Conservation (phyloP, 2,113 vertebrate genomes). For the Chrysemys picta region DNA sequence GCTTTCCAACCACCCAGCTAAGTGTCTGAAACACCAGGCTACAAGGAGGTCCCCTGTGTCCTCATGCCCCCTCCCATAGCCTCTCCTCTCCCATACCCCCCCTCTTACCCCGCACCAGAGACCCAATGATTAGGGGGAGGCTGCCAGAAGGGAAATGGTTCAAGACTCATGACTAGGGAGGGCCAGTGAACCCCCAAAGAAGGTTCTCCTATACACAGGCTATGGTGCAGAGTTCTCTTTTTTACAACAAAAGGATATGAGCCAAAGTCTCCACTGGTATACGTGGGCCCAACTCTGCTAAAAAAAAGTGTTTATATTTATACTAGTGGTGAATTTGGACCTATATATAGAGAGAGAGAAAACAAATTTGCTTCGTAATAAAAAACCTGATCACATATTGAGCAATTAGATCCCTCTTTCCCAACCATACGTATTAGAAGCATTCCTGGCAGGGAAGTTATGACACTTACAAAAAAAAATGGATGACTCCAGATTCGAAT, state of each 20-base stretch:
- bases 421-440: neutral
- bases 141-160: neutral
- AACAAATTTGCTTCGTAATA: neutral
- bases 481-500: constrained; percentile 84
- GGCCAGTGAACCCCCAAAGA: neutral
- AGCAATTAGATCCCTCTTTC: neutral
- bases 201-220: neutral
- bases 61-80: neutral
- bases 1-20: neutral
- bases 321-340: neutral
- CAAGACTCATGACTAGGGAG: neutral
- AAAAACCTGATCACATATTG: neutral
- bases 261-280: neutral
- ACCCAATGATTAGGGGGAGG: neutral
- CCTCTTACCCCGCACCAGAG: neutral
- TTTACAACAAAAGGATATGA: neutral
- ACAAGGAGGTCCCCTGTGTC: no score
- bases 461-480: constrained; percentile 39
- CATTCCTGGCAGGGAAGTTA: accelerated
- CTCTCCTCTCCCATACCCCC: neutral
- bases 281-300: neutral
- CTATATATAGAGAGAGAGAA: neutral
- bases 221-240: neutral
- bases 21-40: neutral
- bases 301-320: neutral